Conservation (phyloP, 2,888 invertebrate genomes). For the Agrochola lota region DNA sequence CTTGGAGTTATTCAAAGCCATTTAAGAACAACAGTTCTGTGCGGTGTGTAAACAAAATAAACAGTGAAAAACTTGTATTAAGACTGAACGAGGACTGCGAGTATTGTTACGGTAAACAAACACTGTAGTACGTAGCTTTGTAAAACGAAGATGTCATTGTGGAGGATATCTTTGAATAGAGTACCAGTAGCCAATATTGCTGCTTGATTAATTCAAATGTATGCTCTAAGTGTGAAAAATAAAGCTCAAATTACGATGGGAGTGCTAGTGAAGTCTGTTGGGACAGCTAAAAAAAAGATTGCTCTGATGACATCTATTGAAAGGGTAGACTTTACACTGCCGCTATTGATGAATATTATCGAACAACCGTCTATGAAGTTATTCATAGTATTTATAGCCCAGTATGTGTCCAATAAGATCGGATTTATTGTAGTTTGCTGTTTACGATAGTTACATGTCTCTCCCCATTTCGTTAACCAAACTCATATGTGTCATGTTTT, state of each 20-base stretch:
- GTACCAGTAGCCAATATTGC: neutral
- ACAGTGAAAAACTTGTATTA: no score
- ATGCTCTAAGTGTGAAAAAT: neutral
- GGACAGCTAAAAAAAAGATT: conserved; percentile 24
- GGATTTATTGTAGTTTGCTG: no score
- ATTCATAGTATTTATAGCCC: no score
- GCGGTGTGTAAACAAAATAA: neutral
- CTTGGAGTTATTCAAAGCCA: neutral
- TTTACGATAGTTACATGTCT: no score
- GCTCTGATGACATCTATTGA: conserved; percentile 45
- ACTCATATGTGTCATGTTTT: neutral
- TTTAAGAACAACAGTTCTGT: neutral
- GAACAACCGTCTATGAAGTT: neutral
- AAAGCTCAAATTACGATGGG: conserved; percentile 8
- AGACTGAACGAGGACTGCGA: no score
- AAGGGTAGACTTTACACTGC: conserved; percentile 13
- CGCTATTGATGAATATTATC: conserved; percentile 28
- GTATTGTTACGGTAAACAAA: neutral
- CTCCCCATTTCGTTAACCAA: neutral
- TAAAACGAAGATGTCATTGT: conserved; percentile 16
- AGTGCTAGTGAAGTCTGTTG: neutral
- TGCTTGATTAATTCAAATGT: neutral
- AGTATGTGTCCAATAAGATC: no score
- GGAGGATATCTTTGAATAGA: neutral
- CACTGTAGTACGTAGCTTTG: neutral